Percentiles rank a stretch among this genome's conserved stretches.
Conservation (phyloP, 2,113 vertebrate genomes). For the Chaetodon trifascialis region DNA sequence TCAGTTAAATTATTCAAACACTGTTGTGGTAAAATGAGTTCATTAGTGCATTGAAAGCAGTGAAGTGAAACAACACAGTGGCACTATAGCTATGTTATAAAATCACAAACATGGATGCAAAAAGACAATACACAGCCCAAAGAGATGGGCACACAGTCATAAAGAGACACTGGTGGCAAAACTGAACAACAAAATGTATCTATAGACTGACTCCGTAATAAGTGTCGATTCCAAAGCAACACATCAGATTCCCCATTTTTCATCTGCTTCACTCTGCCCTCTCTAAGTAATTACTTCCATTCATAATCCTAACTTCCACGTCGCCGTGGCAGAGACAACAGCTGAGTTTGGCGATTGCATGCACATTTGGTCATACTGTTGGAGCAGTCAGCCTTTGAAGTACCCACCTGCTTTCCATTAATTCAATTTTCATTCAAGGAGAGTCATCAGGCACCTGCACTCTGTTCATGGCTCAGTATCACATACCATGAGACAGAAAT, state of each 20-base stretch:
- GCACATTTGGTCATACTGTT: slow-evolving; percentile 58
- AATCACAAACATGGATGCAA: not conserved
- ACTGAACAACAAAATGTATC: slow-evolving; percentile 7
- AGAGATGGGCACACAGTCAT: not conserved
- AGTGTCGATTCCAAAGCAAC: slow-evolving; percentile 35
- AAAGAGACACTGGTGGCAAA: slow-evolving; percentile 10
- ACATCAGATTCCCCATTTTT: slow-evolving; percentile 40
- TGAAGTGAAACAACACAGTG: not conserved
- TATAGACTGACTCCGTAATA: slow-evolving; percentile 33
- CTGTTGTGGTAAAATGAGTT: slow-evolving; percentile 30
- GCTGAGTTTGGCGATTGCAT: slow-evolving; percentile 59
- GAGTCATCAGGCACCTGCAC: slow-evolving; percentile 70
- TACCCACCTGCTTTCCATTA: slow-evolving; percentile 77
- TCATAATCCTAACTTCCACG: slow-evolving; percentile 46
- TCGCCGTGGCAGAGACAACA: slow-evolving; percentile 52
- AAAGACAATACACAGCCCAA: not conserved
- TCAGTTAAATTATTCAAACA: slow-evolving; percentile 44
- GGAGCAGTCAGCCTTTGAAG: slow-evolving; percentile 71
- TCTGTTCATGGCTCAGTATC: slow-evolving; percentile 59
- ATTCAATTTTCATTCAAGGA: slow-evolving; percentile 71
- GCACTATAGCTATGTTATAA: slow-evolving; percentile 18
- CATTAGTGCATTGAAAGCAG: slow-evolving; percentile 22
- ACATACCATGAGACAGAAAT: slow-evolving; percentile 53
- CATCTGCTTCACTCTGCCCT: slow-evolving; percentile 43
- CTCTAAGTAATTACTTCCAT: slow-evolving; percentile 65